A percentile compares a stretch with the other conserved stretches of the same genome.
Evolutionary conservation across 2,797 vertebrate species (phyloP).

Genomic region (Danionella dracula): DNA sequence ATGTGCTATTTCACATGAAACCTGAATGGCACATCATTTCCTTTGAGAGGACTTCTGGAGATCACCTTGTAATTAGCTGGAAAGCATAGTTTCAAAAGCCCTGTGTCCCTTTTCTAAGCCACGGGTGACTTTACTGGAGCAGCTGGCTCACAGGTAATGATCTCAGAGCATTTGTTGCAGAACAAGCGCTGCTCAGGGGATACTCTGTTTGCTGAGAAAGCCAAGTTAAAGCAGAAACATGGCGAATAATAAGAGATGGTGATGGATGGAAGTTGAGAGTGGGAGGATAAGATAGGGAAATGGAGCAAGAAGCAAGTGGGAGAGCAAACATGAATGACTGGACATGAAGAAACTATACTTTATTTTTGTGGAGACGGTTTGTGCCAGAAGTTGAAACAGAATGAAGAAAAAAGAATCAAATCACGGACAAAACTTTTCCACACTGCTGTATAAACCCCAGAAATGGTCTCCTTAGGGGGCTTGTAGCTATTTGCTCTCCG

Average conservation of each 20-base stretch:
- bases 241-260: conserved; percentile 27
- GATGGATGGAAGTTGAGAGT: neutral
- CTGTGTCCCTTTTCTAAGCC: neutral
- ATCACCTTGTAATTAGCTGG: conserved; percentile 10
- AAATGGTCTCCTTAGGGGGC: neutral
- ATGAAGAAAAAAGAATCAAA: neutral
- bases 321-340: conserved; percentile 6
- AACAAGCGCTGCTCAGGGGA: conserved; percentile 18
- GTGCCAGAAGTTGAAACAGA: neutral
- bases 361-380: neutral
- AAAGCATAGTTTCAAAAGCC: conserved; percentile 13
- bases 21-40: neutral
- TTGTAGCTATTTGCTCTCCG: neutral
- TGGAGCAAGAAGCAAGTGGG: conserved; percentile 16
- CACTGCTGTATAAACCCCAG: neutral
- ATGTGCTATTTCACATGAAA: too few species aligned
- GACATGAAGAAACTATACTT: neutral
- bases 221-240: too few species aligned
- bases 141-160: conserved; percentile 25
- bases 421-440: neutral
- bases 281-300: conserved; percentile 22
- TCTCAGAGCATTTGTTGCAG: conserved; percentile 20
- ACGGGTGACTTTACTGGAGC: conserved; percentile 7
- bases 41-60: neutral
- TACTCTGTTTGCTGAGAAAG: conserved; percentile 3